These are phyloP conservation scores for Tamandua tetradactyla DNA, from an alignment of 2,797 vertebrate species.

Conservation along the genomic window DNA sequence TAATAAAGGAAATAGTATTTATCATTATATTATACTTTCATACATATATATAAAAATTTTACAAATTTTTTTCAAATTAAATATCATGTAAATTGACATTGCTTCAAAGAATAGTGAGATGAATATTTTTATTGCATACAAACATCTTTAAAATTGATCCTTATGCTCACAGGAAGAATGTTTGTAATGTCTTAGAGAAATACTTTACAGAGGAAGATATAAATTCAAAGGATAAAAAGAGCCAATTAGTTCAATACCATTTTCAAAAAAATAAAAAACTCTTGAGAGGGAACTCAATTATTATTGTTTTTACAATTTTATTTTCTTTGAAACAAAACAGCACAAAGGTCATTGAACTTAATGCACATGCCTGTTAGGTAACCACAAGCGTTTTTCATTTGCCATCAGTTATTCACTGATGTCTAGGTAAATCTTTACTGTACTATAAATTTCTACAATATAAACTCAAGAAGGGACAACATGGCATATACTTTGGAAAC, in stretches of 20 bases:
- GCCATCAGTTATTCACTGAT: conserved; percentile 36
- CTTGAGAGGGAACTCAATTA: conserved; percentile 23
- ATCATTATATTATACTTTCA: neutral
- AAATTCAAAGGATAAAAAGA: conserved; percentile 19
- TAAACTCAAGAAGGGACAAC: conserved; percentile 51
- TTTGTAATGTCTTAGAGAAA: conserved; percentile 30
- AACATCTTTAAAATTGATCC: neutral
- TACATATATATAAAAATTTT: neutral
- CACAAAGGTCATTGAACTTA: conserved; percentile 18
- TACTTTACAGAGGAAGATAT: conserved; percentile 6
- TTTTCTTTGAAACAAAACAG: conserved; percentile 60
- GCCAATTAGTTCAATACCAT: conserved; percentile 52
- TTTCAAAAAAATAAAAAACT: conserved; percentile 49
- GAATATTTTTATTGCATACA: conserved; percentile 22
- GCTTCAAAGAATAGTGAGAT: neutral
- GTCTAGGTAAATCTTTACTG: conserved; percentile 55
- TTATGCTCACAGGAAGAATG: neutral
- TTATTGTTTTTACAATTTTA: conserved; percentile 38
- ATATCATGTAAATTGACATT: neutral
- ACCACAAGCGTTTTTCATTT: conserved; percentile 26
- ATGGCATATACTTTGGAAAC: conserved; percentile 18
- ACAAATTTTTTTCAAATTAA: conserved; percentile 13
- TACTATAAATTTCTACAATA: conserved; percentile 60
- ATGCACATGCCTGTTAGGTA: conserved; percentile 42
- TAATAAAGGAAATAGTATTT: neutral